These are phyloP conservation scores for Drosophila parvula DNA, from an alignment of 1,140 invertebrate genomes.

Conservation along the genomic window DNA sequence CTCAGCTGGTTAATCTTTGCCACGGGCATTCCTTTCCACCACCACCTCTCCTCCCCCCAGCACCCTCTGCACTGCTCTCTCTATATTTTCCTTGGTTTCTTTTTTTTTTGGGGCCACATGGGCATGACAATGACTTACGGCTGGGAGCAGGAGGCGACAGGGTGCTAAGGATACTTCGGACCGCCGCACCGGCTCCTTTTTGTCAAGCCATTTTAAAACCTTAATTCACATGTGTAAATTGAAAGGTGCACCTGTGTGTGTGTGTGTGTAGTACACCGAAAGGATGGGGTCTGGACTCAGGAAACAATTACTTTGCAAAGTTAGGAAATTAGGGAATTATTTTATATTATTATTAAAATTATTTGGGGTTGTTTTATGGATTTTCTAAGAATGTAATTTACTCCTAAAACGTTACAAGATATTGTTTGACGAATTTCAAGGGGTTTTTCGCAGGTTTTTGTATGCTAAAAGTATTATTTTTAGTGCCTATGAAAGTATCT, in stretches of 20 bases:
- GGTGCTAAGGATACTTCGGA: conserved; percentile 11
- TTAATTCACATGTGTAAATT: conserved; percentile 83
- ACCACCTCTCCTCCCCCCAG: not conserved
- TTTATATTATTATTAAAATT: not conserved
- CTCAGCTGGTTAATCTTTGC: conserved; percentile 74
- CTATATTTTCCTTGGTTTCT: not conserved
- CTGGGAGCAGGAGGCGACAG: conserved; percentile 6
- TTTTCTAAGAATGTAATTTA: no score
- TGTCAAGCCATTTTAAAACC: conserved; percentile 76
- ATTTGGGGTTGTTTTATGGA: no score
- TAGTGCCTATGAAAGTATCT: no score
- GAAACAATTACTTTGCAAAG: not conserved
- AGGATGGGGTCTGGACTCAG: not conserved
- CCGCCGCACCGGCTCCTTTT: conserved; percentile 37
- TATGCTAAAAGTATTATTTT: no score
- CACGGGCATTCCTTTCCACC: conserved; percentile 40
- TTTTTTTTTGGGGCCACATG: conserved; percentile 49
- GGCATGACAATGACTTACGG: conserved; percentile 76
- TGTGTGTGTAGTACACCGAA: conserved; percentile 3
- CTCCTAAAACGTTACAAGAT: no score
- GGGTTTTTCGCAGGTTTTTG: no score
- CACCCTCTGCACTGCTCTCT: not conserved
- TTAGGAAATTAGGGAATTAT: no score
- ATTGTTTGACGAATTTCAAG: no score
- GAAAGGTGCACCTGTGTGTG: conserved; percentile 72